Evolutionary conservation across 2,797 vertebrate species (phyloP).

Genomic region (Onychomys leucogaster): DNA sequence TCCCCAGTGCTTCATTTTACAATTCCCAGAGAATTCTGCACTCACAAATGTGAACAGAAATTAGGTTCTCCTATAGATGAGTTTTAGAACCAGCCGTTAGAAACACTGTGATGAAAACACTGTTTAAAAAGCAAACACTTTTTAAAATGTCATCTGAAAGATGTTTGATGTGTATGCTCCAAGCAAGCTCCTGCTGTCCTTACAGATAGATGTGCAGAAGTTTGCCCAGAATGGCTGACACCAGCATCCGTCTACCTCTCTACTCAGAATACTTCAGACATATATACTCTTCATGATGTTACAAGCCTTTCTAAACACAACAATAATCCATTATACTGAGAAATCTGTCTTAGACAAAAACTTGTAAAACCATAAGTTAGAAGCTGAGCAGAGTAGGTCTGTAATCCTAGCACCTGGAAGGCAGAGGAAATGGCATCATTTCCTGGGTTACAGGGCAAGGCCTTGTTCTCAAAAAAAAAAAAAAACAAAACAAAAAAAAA

Average conservation of each 20-base stretch:
- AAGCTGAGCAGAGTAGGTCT: too few species aligned
- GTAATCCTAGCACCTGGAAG: background rate
- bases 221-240: background rate
- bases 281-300: background rate
- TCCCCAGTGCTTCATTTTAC: background rate
- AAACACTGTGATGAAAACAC: background rate
- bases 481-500: background rate
- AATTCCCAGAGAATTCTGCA: background rate
- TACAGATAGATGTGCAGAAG: rapidly evolving
- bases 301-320: background rate
- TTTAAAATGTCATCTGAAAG: background rate
- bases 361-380: background rate
- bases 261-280: background rate
- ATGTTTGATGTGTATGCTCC: background rate
- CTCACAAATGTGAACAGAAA: background rate
- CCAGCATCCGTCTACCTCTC: background rate
- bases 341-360: constrained; percentile 34
- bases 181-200: background rate
- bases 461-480: background rate
- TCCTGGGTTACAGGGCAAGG: background rate
- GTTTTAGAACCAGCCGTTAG: background rate
- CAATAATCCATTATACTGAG: background rate
- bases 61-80: background rate
- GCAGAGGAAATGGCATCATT: background rate
- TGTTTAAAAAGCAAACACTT: background rate